These are phyloP conservation scores for Phalanger gymnotis DNA, from an alignment of 2,797 vertebrate species.

Conservation along the genomic window DNA sequence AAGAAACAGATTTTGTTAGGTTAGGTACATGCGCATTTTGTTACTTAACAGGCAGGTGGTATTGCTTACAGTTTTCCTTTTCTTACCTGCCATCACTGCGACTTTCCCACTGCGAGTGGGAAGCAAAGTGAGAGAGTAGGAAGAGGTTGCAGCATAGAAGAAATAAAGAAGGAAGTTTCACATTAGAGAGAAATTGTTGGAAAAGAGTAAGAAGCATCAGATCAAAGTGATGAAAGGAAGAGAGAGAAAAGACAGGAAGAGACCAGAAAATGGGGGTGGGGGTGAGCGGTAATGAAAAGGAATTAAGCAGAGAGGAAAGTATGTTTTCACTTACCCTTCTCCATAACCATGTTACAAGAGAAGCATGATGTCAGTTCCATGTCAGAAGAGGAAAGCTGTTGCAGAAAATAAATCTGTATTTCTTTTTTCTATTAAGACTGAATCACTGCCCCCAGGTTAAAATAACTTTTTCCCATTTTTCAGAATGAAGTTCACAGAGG, in stretches of 20 bases:
- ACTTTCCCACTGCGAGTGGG: constrained; percentile 38
- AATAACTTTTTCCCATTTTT: constrained; percentile 33
- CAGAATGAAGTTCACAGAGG: constrained; percentile 48
- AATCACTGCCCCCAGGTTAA: constrained; percentile 40
- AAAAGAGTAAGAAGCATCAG: constrained; percentile 43
- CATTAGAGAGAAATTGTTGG: constrained; percentile 59
- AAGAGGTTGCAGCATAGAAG: constrained; percentile 19
- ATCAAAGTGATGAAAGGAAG: constrained; percentile 58
- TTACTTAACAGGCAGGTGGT: constrained; percentile 19
- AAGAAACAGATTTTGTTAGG: constrained; percentile 41
- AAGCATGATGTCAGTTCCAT: constrained; percentile 71
- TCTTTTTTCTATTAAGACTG: constrained; percentile 46
- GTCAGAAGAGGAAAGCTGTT: constrained; percentile 57
- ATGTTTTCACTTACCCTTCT: constrained; percentile 72
- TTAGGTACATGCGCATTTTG: constrained; percentile 2
- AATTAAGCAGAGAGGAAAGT: constrained; percentile 64
- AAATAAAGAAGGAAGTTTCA: constrained; percentile 54
- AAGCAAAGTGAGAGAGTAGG: constrained; percentile 18
- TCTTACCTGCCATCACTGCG: constrained; percentile 29
- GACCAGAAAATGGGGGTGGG: constrained; percentile 40
- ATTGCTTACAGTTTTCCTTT: constrained; percentile 61
- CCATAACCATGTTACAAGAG: constrained; percentile 63
- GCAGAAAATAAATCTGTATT: constrained; percentile 53
- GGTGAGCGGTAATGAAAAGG: constrained; percentile 6
- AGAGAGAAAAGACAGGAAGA: constrained; percentile 48